A percentile compares a stretch with the other conserved stretches of the same genome.
These are phyloP conservation scores for Mesocentrotus franciscanus DNA, from an alignment of 53 echinoderm and acorn worm species.

Conservation along the genomic window DNA sequence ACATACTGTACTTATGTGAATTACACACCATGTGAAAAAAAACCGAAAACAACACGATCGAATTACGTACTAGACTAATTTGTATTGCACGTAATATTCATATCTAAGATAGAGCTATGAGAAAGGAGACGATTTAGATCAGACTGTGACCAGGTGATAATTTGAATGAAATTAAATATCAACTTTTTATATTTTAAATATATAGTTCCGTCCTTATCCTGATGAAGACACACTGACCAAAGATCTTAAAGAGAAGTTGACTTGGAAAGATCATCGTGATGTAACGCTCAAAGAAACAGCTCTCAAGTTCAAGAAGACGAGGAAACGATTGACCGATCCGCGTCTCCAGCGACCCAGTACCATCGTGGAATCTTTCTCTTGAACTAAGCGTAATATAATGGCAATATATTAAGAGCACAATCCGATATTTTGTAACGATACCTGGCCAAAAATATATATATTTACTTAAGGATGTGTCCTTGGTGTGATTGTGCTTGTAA, in stretches of 20 bases:
- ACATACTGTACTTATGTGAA: too few relatives aligned
- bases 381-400: neutral
- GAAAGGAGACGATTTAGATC: neutral
- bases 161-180: neutral
- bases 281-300: slow-evolving; percentile 82
- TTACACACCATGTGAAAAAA: too few relatives aligned
- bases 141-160: neutral
- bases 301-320: slow-evolving; percentile 77
- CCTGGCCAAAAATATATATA: too few relatives aligned
- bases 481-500: too few relatives aligned
- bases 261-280: slow-evolving; percentile 86
- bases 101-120: neutral
- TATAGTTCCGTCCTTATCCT: slow-evolving; percentile 88
- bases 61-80: neutral
- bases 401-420: neutral
- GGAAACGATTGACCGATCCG: slow-evolving; percentile 69
- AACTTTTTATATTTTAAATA: neutral
- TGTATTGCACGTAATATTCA: neutral
- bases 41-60: too few relatives aligned
- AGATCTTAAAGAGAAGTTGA: slow-evolving; percentile 89
- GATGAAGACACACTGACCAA: slow-evolving; percentile 84
- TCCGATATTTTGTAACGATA: neutral
- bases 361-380: slow-evolving; percentile 23
- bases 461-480: too few relatives aligned
- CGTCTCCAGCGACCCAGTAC: slow-evolving; percentile 66